Conservation (phyloP, 2,888 invertebrate genomes). For the Tigriopus californicus region DNA sequence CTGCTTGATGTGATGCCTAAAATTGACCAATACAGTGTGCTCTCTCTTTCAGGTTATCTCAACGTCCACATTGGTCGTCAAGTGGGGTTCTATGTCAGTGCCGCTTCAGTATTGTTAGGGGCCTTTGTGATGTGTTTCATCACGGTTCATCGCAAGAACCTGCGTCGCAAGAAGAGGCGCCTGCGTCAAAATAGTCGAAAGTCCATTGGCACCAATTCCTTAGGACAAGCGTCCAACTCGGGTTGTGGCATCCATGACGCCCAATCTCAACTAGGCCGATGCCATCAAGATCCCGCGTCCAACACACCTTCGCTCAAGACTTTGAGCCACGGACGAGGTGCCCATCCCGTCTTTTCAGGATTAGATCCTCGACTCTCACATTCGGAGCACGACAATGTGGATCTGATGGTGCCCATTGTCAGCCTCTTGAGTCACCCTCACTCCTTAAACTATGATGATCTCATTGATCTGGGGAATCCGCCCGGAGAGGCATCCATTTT, state of each 20-base stretch:
- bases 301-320: not conserved
- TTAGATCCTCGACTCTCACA: not conserved
- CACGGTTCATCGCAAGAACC: slow-evolving; percentile 51
- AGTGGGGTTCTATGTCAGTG: slow-evolving; percentile 60
- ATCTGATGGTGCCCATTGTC: slow-evolving; percentile 16
- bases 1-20: not conserved
- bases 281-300: not conserved
- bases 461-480: not conserved
- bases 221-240: not conserved
- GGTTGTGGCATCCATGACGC: not conserved
- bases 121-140: slow-evolving; percentile 59
- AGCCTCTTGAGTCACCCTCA: slow-evolving; percentile 2
- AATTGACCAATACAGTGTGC: not conserved
- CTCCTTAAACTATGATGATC: slow-evolving; percentile 2
- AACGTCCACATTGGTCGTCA: slow-evolving; percentile 55
- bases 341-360: not conserved
- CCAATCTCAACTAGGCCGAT: not conserved
- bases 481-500: not conserved
- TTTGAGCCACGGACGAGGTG: not conserved
- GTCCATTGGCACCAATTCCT: not conserved
- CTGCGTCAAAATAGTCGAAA: slow-evolving; percentile 21
- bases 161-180: slow-evolving; percentile 49
- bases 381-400: slow-evolving; percentile 16
- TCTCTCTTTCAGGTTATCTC: slow-evolving; percentile 45
- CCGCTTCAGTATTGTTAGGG: slow-evolving; percentile 53